Percentiles rank a stretch among this genome's conserved stretches.
These are phyloP conservation scores for Rhynchophorus ferrugineus DNA, from an alignment of 1,140 invertebrate species.

Conservation along the genomic window DNA sequence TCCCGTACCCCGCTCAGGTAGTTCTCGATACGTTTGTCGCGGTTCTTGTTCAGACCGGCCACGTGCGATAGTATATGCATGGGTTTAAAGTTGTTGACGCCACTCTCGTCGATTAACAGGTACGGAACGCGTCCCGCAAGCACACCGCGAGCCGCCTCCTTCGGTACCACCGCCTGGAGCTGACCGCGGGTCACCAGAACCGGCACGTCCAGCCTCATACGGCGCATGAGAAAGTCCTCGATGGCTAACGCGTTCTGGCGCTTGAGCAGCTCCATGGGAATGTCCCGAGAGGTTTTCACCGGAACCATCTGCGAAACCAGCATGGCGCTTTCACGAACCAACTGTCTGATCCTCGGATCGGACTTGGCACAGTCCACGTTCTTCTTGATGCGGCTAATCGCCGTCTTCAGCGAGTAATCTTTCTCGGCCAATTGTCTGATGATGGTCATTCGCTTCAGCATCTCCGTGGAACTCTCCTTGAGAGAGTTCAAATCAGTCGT, in stretches of 20 bases:
- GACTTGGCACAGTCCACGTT: conserved; percentile 58
- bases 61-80: conserved; percentile 64
- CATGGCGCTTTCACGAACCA: conserved; percentile 62
- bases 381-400: conserved; percentile 52
- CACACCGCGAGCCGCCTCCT: conserved; percentile 63
- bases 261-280: conserved; percentile 56
- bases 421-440: conserved; percentile 64
- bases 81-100: conserved; percentile 68
- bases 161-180: conserved; percentile 67
- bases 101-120: conserved; percentile 67
- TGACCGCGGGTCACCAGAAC: conserved; percentile 69
- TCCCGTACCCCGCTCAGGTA: conserved; percentile 33
- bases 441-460: conserved; percentile 62
- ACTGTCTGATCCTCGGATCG: conserved; percentile 58
- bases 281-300: conserved; percentile 55
- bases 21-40: conserved; percentile 47
- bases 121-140: conserved; percentile 68
- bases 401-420: conserved; percentile 52
- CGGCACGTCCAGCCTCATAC: conserved; percentile 49
- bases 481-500: conserved; percentile 18
- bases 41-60: conserved; percentile 48
- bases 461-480: conserved; percentile 50
- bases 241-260: conserved; percentile 63
- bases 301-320: conserved; percentile 40
- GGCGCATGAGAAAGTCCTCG: conserved; percentile 63